Evolutionary conservation across 1,140 invertebrate genomes (phyloP), one percentile per base, ranked within the genome.

Genomic region (Polypedilum vanderplanki): DNA sequence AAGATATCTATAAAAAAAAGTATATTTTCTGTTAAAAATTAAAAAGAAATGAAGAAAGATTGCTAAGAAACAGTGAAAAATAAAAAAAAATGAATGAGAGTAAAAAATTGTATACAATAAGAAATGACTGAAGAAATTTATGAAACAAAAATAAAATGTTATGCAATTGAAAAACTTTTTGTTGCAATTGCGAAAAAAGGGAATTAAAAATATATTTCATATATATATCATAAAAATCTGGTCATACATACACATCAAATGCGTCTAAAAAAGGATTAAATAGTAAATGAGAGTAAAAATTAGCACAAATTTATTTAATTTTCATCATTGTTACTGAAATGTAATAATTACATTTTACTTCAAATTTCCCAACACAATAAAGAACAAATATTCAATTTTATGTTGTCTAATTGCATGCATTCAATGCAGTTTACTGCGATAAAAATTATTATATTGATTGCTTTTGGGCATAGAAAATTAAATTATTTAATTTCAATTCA

Each of bases 91-190:
- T 12, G 46, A 57, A 33, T 33, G 24, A 33, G 5, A 33, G 24
- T 57, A n/a, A 57, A 57, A 57, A 57, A 57, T 57, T 57, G 46
- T 57, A 57, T 57, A 57, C 46, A 57, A 57, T 57, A 57, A 57
- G 46, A 57, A 57, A 57, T n/a, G 12, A 57, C 12, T n/a, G 12
- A 57, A 57, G n/a, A 57, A 57, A 57, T 57, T 57, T 57, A 57
- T 33, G 24, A 57, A 57, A 57, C 10, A 57, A n/a, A 15, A 57
- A 57, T 1, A n/a, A 57, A 57, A 57, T 57, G 46, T 57, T 57
- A 57, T 57, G 46, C 46, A 57, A 57, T 57, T 57, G 46, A 57
- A 12, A 57, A 57, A 33, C 24, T 33, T 33, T 33, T 33, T 57
- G 12, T 57, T 57, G 12, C 46, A 57, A 57, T 57, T 57, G 46